Conservation (phyloP, 2,888 invertebrate genomes). For the Hirudinaria manillensis region DNA sequence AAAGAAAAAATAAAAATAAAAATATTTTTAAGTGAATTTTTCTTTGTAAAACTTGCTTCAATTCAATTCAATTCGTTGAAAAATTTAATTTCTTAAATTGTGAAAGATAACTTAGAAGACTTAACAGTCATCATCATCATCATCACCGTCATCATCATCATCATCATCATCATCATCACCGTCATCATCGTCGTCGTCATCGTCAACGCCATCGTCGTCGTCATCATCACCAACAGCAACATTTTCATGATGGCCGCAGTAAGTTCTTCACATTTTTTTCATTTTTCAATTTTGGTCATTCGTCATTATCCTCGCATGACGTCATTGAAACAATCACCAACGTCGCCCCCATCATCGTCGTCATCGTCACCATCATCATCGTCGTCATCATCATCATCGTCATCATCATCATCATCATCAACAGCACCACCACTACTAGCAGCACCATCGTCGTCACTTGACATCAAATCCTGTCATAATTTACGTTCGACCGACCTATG, state of each 20-base stretch:
- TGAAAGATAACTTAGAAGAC: background rate
- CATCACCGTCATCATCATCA: slow-evolving; percentile 10
- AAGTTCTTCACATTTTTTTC: too few relatives aligned
- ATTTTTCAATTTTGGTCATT: too few relatives aligned
- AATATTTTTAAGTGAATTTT: too few relatives aligned
- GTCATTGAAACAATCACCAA: background rate
- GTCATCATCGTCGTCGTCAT: slow-evolving; percentile 17
- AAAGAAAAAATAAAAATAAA: too few relatives aligned
- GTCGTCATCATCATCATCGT: background rate
- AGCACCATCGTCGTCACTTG: background rate
- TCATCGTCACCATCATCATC: slow-evolving; percentile 12
- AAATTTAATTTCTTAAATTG: too few relatives aligned
- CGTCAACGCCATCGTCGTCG: background rate
- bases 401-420: slow-evolving; percentile 22
- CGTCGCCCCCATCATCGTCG: background rate
- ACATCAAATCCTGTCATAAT: too few relatives aligned
- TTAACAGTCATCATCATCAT: background rate
- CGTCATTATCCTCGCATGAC: too few relatives aligned
- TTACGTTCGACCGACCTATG: too few relatives aligned
- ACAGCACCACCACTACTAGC: background rate
- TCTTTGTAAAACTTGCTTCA: too few relatives aligned
- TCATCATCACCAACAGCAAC: too few relatives aligned
- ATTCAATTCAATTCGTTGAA: too few relatives aligned
- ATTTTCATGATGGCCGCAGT: too few relatives aligned
- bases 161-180: slow-evolving; percentile 3